phyloP scores from a whole-genome alignment of 1,140 invertebrate species.

The Pygmarrhopalites habei region DNA sequence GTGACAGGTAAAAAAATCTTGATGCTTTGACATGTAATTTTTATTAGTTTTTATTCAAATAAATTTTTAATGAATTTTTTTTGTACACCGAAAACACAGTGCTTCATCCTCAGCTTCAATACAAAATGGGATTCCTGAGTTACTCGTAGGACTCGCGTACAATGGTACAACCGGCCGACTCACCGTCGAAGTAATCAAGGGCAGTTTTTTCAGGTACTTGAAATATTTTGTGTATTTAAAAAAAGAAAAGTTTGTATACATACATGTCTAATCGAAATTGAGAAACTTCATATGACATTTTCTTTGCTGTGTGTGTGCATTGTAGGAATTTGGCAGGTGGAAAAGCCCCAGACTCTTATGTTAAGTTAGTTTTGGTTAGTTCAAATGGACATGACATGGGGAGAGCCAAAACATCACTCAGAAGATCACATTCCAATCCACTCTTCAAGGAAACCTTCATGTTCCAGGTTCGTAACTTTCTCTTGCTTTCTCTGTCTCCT shows the following conservation, averaged over 20 bases:
- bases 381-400: constrained; percentile 88
- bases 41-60: too few relatives aligned
- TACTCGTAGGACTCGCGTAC: constrained; percentile 80
- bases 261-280: too few relatives aligned
- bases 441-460: constrained; percentile 93
- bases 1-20: too few relatives aligned
- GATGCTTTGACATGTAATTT: too few relatives aligned
- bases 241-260: too few relatives aligned
- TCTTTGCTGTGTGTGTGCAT: too few relatives aligned
- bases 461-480: constrained; percentile 74
- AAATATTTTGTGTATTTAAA: too few relatives aligned
- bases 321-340: constrained; percentile 59
- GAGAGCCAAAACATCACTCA: constrained; percentile 79
- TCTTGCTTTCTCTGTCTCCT: too few relatives aligned
- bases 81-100: too few relatives aligned
- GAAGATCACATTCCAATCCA: constrained; percentile 86
- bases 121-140: constrained; percentile 79
- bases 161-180: constrained; percentile 87
- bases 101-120: constrained; percentile 88
- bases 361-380: constrained; percentile 82
- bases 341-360: constrained; percentile 79
- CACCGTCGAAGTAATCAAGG: constrained; percentile 86
- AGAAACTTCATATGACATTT: too few relatives aligned
- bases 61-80: too few relatives aligned
- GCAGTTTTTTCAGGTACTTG: constrained; percentile 83